These are phyloP conservation scores for Liolophura sinensis DNA, from an alignment of 1,140 invertebrate genomes.

Conservation along the genomic window DNA sequence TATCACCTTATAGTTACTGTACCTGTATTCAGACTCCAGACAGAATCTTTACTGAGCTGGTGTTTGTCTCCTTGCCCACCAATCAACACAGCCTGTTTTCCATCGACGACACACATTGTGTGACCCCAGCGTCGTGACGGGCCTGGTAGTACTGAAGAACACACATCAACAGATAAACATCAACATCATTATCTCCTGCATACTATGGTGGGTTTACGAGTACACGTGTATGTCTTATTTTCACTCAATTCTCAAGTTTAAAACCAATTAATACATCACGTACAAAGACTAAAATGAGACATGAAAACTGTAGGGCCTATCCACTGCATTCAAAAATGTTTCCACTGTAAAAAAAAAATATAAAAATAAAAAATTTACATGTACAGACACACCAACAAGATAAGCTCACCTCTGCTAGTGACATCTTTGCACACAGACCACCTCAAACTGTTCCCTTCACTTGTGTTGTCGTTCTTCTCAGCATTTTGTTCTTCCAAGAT, in stretches of 20 bases:
- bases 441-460: conserved; percentile 6
- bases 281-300: no score
- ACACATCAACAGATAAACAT: conserved; percentile 10
- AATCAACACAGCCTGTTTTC: conserved; percentile 43
- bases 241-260: no score
- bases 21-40: conserved; percentile 53
- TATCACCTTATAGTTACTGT: conserved; percentile 4
- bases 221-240: no score
- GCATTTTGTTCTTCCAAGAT: neutral
- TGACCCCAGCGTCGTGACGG: conserved; percentile 53
- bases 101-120: conserved; percentile 41
- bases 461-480: neutral
- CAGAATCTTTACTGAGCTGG: conserved; percentile 47
- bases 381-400: neutral
- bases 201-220: neutral
- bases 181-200: neutral
- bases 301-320: no score
- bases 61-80: conserved; percentile 56
- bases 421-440: conserved; percentile 37
- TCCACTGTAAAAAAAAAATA: no score
- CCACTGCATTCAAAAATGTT: no score
- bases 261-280: no score
- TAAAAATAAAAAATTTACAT: no score
- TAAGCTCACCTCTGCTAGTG: conserved; percentile 33
- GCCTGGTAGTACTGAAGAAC: conserved; percentile 16